A percentile compares a stretch with the other conserved stretches of the same genome.
Conservation (phyloP, 2,888 invertebrate species). For the Eupithecia vulgata region DNA sequence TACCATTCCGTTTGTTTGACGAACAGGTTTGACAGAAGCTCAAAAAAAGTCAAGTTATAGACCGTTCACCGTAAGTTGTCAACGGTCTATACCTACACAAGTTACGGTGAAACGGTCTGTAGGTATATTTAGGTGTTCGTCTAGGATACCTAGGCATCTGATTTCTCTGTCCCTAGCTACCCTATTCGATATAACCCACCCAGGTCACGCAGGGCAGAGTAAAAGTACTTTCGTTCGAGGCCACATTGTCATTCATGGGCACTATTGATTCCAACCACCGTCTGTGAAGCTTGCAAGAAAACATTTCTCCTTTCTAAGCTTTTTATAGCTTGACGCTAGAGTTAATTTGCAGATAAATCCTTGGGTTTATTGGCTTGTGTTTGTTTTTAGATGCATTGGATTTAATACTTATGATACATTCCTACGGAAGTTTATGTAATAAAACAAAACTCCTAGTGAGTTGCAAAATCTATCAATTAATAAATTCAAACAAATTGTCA, state of each 20-base stretch:
- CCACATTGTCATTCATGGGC: constrained; percentile 77
- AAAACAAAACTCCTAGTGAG: too few relatives aligned
- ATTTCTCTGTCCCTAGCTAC: constrained; percentile 51
- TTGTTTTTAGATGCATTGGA: background rate
- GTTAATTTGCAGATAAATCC: background rate
- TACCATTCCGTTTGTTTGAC: too few relatives aligned
- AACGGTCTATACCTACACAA: too few relatives aligned
- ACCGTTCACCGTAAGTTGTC: too few relatives aligned
- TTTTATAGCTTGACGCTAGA: background rate
- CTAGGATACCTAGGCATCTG: constrained; percentile 8
- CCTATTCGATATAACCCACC: constrained; percentile 60
- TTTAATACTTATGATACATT: too few relatives aligned
- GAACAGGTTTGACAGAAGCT: too few relatives aligned
- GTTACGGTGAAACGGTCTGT: too few relatives aligned
- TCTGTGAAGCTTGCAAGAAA: constrained; percentile 49
- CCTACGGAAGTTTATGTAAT: too few relatives aligned
- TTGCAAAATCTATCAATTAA: too few relatives aligned
- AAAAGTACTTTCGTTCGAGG: constrained; percentile 83
- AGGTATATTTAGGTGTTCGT: background rate
- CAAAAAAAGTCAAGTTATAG: too few relatives aligned
- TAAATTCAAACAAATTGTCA: too few relatives aligned
- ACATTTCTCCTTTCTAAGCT: background rate
- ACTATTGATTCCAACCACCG: constrained; percentile 48
- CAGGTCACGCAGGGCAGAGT: constrained; percentile 77
- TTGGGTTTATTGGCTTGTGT: background rate